These are phyloP conservation scores for Didymodactylos carnosus DNA, from an alignment of 2,888 invertebrate species.

Conservation along the genomic window DNA sequence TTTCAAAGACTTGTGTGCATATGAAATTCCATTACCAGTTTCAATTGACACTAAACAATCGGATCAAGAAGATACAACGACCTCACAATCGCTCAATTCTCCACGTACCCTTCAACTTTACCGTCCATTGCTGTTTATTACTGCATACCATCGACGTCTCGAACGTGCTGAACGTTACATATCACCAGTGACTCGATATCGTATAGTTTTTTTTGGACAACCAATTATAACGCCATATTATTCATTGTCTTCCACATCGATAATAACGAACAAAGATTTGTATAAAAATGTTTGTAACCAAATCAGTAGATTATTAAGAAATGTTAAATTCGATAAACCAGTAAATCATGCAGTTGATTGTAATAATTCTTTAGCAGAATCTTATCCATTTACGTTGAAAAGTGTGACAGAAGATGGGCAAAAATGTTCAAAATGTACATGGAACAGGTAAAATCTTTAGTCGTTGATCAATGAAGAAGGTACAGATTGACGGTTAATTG, in stretches of 20 bases:
- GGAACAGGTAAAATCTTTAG: slow-evolving; percentile 44
- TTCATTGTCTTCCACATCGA: not conserved
- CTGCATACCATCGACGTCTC: not conserved
- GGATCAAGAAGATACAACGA: too few species aligned
- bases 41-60: not conserved
- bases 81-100: too few species aligned
- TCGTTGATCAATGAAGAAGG: too few species aligned
- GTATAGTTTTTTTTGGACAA: not conserved
- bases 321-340: not conserved
- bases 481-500: not conserved
- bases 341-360: slow-evolving; percentile 26
- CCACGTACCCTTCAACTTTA: too few species aligned
- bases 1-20: not conserved
- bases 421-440: slow-evolving; percentile 42
- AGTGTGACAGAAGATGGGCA: slow-evolving; percentile 51
- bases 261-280: not conserved
- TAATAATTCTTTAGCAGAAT: slow-evolving; percentile 73
- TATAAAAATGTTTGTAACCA: not conserved
- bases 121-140: too few species aligned
- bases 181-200: not conserved
- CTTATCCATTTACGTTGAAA: slow-evolving; percentile 70
- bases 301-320: not conserved
- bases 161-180: not conserved
- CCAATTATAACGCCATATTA: not conserved
- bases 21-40: not conserved